Evolutionary conservation across 2,113 vertebrate genomes (phyloP).

Genomic region (Oryzias javanicus): DNA sequence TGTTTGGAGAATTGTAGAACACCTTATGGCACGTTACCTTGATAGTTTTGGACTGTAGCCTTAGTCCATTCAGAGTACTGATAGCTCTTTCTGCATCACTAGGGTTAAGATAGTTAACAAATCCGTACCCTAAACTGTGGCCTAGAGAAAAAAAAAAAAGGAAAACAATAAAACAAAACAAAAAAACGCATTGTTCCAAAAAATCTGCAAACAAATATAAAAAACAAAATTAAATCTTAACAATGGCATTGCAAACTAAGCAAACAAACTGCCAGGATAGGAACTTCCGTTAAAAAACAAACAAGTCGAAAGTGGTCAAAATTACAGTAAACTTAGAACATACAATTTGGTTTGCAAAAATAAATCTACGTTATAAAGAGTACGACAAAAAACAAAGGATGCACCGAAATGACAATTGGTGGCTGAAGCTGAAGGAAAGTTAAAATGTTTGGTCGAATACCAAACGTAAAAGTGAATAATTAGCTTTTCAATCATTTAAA

Average conservation of each 20-base stretch:
- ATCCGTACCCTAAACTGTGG: conserved; percentile 99
- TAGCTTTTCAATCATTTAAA: too few species aligned
- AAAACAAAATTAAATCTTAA: conserved; percentile 75
- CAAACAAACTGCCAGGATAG: conserved; percentile 58
- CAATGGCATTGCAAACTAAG: conserved; percentile 70
- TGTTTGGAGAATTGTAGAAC: conserved; percentile 79
- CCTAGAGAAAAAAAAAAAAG: conserved; percentile 86
- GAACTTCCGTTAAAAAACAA: conserved; percentile 36
- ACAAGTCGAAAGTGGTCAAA: too few species aligned
- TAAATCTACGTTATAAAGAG: too few species aligned
- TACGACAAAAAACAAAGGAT: too few species aligned
- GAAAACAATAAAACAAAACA: conserved; percentile 83
- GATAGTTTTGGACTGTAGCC: conserved; percentile 99
- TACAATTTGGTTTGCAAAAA: too few species aligned
- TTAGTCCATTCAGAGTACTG: conserved; percentile 98
- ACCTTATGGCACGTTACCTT: conserved; percentile 91
- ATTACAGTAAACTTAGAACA: too few species aligned
- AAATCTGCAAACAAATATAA: conserved; percentile 76
- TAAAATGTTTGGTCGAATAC: too few species aligned
- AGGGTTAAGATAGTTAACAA: conserved; percentile 98
- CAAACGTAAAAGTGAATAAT: too few species aligned
- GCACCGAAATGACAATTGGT: too few species aligned
- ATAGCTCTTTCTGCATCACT: conserved; percentile 99
- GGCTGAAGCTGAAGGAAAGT: too few species aligned
- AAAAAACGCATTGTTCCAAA: conserved; percentile 77